Percentiles rank a stretch among this genome's conserved stretches.
These are phyloP conservation scores for Gadus chalcogrammus DNA, from an alignment of 2,113 vertebrate genomes.

Conservation along the genomic window DNA sequence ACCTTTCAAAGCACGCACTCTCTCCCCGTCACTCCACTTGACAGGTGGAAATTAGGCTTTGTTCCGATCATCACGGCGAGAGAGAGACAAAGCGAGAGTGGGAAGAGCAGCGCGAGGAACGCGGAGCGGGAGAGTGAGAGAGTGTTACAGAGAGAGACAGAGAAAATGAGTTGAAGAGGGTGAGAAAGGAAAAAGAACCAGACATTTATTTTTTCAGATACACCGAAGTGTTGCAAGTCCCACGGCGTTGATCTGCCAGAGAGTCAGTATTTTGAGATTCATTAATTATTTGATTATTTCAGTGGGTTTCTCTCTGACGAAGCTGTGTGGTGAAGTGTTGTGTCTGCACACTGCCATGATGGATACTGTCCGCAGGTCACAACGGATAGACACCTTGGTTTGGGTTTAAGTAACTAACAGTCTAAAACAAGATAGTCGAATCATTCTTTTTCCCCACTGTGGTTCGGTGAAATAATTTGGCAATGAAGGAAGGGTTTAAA, in stretches of 20 bases:
- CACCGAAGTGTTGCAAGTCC: too few relatives aligned
- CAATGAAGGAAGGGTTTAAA: constrained; percentile 4
- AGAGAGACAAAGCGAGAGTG: too few relatives aligned
- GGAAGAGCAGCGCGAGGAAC: too few relatives aligned
- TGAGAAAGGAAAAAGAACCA: too few relatives aligned
- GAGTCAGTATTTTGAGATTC: too few relatives aligned
- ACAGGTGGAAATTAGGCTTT: constrained; percentile 69
- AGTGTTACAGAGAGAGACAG: constrained; percentile 26
- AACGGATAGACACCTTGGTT: constrained; percentile 48
- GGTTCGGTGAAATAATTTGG: constrained; percentile 16
- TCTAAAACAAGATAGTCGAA: constrained; percentile 13
- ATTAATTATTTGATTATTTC: too few relatives aligned
- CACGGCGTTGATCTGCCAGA: too few relatives aligned
- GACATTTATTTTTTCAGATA: too few relatives aligned
- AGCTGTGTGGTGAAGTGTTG: constrained; percentile 53
- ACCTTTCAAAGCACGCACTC: constrained; percentile 3
- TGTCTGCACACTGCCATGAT: constrained; percentile 54
- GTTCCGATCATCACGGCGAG: constrained; percentile 56
- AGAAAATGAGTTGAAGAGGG: constrained; percentile 27
- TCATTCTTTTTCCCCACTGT: constrained; percentile 6
- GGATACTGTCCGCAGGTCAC: constrained; percentile 55
- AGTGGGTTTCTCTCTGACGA: constrained; percentile 56
- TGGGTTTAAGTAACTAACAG: constrained; percentile 31
- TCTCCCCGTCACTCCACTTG: constrained; percentile 42
- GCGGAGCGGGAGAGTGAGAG: constrained; percentile 34